Evolutionary conservation across 2,113 vertebrate genomes (phyloP).

Genomic region (Lipophrys pholis): DNA sequence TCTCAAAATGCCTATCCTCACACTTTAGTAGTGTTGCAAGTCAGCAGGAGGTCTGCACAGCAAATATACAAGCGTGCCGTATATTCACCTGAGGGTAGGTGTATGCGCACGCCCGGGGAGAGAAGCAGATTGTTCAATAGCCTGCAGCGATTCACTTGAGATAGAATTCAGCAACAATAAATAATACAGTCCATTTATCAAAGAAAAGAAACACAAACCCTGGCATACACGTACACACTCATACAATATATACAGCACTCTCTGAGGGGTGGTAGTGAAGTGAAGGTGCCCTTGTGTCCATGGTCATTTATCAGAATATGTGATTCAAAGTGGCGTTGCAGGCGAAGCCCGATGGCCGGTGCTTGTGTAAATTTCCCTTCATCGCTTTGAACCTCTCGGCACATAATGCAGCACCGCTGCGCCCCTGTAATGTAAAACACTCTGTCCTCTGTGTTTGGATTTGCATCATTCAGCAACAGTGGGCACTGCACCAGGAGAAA

Average conservation of each 20-base stretch:
- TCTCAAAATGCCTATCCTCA: constrained; percentile 4
- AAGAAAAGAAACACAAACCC: constrained; percentile 44
- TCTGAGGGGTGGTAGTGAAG: constrained; percentile 25
- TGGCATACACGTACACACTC: constrained; percentile 41
- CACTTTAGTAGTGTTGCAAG: constrained; percentile 14
- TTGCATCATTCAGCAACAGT: constrained; percentile 36
- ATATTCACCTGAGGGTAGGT: constrained; percentile 32
- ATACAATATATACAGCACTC: constrained; percentile 32
- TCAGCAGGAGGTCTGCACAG: constrained; percentile 40
- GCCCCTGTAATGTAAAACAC: constrained; percentile 36
- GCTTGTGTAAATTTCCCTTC: constrained; percentile 38
- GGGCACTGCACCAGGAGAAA: constrained; percentile 11
- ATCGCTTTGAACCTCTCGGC: constrained; percentile 41
- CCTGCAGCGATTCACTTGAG: constrained; percentile 65
- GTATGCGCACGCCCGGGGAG: neutral
- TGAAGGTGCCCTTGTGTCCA: constrained; percentile 71
- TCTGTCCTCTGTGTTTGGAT: constrained; percentile 18
- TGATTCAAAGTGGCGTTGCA: constrained; percentile 53
- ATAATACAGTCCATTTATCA: constrained; percentile 75
- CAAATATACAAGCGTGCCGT: constrained; percentile 11
- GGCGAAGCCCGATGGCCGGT: constrained; percentile 23
- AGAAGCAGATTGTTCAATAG: constrained; percentile 41
- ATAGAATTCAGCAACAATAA: constrained; percentile 72
- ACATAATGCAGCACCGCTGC: constrained; percentile 26
- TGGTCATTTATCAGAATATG: constrained; percentile 69